Evolutionary conservation across 2,888 invertebrate genomes (phyloP), one percentile per base, ranked within the genome.

Genomic region (Ormyrus thymus): DNA sequence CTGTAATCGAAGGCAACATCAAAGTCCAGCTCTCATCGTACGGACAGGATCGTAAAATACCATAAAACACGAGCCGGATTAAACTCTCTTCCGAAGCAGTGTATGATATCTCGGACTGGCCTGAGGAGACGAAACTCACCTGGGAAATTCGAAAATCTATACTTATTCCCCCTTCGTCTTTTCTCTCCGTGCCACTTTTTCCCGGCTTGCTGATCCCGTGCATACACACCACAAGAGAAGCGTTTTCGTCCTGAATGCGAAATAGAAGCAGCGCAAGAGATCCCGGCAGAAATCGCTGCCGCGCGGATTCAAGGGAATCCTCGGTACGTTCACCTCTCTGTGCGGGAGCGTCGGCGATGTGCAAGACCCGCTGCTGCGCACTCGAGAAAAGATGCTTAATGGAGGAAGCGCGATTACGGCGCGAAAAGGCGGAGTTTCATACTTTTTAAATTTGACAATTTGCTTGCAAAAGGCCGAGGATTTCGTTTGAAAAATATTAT

Each of bases 111-210:
- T 0, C 11, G 13, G 29, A 10, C 10, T n/a, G 9, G 15, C 11
- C 45, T 69, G 13, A 58, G 48, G 69, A 69, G 48, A 48, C 48
- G 46, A 45, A 58, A n/a, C 13, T 15, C 69, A 45, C 69, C 15
- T 69, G 69, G 69, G 69, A 69, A 69, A 69, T 69, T 48, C 48
- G 48, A 69, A 69, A 69, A 58, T 48, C 69, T 48, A 48, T 58
- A 58, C 8, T 7, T n/a, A 6, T n/a, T n/a, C 62, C 8, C 13
- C 8, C 55, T 69, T 29, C 29, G 29, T 29, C 29, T 29, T 29
- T 46, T 69, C 46, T 56, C 66, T 69, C 69, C 56, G 3, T 58
- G 56, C 9, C 69, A 6, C 15, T 9, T 29, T 29, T 29, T 29
- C 29, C 29, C n/a, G 51, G 7, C 6, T 15, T 29, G 11, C 10